These are phyloP conservation scores for Aphodius sticticus DNA, from an alignment of 2,888 invertebrate species.

Conservation along the genomic window DNA sequence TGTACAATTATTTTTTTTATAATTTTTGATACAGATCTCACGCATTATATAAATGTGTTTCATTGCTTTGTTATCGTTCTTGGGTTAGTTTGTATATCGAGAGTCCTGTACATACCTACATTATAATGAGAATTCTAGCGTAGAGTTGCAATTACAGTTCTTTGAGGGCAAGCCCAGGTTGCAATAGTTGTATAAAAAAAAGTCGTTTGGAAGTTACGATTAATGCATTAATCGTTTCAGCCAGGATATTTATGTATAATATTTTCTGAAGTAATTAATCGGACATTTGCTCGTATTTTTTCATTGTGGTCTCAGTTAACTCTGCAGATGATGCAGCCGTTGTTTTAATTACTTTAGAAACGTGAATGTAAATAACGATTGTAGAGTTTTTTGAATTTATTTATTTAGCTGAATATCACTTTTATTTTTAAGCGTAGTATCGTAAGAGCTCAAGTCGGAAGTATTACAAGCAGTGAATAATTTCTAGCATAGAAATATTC, in stretches of 20 bases:
- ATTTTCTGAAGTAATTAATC: background rate
- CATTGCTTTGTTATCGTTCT: background rate
- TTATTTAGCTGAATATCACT: background rate
- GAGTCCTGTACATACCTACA: background rate
- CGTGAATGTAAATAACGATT: constrained; percentile 4
- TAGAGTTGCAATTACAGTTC: constrained; percentile 4
- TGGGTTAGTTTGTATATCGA: background rate
- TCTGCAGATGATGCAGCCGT: background rate
- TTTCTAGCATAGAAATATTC: background rate
- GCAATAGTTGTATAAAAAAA: background rate
- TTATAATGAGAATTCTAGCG: background rate
- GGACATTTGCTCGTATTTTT: background rate
- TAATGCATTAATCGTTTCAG: too few species aligned
- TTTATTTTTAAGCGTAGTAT: background rate
- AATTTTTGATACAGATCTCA: constrained; percentile 4
- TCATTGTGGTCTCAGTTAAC: background rate
- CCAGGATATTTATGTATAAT: background rate
- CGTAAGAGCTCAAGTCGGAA: background rate
- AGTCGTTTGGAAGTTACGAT: background rate
- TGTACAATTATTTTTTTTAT: background rate
- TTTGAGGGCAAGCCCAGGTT: background rate
- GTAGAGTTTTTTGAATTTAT: background rate
- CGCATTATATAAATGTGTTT: background rate
- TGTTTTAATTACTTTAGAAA: background rate
- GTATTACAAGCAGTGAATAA: background rate